phyloP scores from a whole-genome alignment of 2,888 invertebrate species.

The Sinodicranocentrus sp. region DNA sequence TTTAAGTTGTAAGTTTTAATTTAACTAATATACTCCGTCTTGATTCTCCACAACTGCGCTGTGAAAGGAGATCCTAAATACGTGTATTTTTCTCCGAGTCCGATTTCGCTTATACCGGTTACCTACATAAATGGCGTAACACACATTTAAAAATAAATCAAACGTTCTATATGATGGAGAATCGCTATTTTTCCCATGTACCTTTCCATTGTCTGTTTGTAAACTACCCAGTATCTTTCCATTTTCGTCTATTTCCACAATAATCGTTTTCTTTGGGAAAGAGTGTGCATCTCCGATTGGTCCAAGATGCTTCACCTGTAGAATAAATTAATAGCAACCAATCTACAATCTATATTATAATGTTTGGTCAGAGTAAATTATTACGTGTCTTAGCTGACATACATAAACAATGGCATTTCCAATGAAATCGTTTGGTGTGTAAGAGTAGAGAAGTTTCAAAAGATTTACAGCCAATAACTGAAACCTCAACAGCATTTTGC shows the following conservation, averaged over 20 bases:
- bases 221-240: slow-evolving; percentile 86
- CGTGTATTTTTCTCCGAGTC: slow-evolving; percentile 59
- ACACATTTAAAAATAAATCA: too few relatives aligned
- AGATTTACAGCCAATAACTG: too few relatives aligned
- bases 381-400: slow-evolving; percentile 77
- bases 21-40: slow-evolving; percentile 52
- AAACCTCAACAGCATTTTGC: slow-evolving; percentile 84
- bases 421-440: slow-evolving; percentile 31
- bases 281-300: slow-evolving; percentile 77
- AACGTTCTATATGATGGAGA: too few relatives aligned
- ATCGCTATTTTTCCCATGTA: slow-evolving; percentile 78
- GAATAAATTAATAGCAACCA: slow-evolving; percentile 1
- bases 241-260: slow-evolving; percentile 85
- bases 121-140: too few relatives aligned
- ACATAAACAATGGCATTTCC: slow-evolving; percentile 80
- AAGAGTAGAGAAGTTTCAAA: slow-evolving; percentile 33
- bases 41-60: slow-evolving; percentile 72
- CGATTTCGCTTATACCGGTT: too few relatives aligned
- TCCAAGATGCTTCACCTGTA: slow-evolving; percentile 60
- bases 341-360: background rate
- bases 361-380: background rate
- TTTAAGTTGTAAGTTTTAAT: too few relatives aligned
- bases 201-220: slow-evolving; percentile 82
- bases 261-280: slow-evolving; percentile 80
- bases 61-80: slow-evolving; percentile 69